Evolutionary conservation across 2,797 vertebrate genomes (phyloP).

Genomic region (Muscicapa comitata): DNA sequence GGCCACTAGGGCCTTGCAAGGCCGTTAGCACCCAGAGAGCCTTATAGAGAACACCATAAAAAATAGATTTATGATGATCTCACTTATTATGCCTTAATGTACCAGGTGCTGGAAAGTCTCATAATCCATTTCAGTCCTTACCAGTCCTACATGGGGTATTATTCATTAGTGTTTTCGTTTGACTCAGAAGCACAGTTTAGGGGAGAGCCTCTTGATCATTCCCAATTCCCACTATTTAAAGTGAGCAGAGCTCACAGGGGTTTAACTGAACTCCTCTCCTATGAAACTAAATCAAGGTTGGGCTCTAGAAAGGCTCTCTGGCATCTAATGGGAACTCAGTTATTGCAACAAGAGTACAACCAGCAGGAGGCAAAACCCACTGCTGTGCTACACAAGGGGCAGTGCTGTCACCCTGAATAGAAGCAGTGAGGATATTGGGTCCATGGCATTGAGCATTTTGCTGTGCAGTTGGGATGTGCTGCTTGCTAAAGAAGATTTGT

Average conservation of each 20-base stretch:
- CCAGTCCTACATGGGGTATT: background rate
- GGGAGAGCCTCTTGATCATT: background rate
- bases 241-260: background rate
- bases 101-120: background rate
- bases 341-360: background rate
- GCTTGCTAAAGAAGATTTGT: background rate
- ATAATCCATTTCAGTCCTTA: fast-evolving
- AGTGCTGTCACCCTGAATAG: background rate
- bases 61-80: background rate
- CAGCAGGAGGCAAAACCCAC: background rate
- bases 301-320: background rate
- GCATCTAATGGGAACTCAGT: background rate
- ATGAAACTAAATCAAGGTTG: fast-evolving
- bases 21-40: background rate
- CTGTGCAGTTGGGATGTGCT: background rate
- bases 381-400: background rate
- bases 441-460: background rate
- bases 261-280: background rate
- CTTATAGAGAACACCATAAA: background rate
- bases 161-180: background rate
- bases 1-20: background rate
- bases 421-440: background rate
- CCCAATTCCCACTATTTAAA: background rate
- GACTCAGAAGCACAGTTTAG: background rate
- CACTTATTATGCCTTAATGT: background rate